Conservation (phyloP, 2,113 vertebrate genomes). For the Burhinus bistriatus region DNA sequence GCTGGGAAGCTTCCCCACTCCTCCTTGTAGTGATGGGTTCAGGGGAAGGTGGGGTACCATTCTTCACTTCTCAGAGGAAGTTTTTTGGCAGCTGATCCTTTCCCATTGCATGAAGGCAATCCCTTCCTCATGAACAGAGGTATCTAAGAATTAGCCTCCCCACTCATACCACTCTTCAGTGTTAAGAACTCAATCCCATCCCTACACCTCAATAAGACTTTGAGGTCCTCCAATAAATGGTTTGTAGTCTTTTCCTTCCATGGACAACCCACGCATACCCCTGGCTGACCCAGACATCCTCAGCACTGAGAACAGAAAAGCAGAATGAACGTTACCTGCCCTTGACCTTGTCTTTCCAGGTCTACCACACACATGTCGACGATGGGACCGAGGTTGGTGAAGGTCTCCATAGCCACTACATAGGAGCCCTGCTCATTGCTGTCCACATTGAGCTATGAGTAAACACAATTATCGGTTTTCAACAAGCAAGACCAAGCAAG, state of each 20-base stretch:
- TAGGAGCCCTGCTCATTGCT: constrained; percentile 98
- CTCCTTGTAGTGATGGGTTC: accelerated
- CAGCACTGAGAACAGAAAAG: not conserved
- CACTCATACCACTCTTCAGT: not conserved
- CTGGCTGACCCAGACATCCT: not conserved
- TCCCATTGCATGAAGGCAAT: accelerated
- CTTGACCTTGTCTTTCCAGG: constrained; percentile 95
- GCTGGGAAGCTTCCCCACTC: not conserved
- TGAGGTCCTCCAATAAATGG: not conserved
- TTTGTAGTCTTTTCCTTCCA: not conserved
- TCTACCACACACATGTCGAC: constrained; percentile 99
- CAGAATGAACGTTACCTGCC: constrained; percentile 81
- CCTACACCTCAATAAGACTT: not conserved
- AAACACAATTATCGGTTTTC: not conserved
- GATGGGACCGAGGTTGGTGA: constrained; percentile 96
- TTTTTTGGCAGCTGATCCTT: not conserved
- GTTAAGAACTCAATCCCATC: not conserved
- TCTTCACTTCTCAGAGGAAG: not conserved
- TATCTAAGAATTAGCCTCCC: not conserved
- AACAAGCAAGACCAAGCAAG: too few species aligned
- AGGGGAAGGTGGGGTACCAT: not conserved
- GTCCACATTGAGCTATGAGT: constrained; percentile 90
- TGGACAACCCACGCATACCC: accelerated
- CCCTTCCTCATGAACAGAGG: not conserved
- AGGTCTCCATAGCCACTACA: constrained; percentile 97